Evolutionary conservation across 2,888 invertebrate genomes (phyloP).

Genomic region (Chrysotoxum bicinctum): DNA sequence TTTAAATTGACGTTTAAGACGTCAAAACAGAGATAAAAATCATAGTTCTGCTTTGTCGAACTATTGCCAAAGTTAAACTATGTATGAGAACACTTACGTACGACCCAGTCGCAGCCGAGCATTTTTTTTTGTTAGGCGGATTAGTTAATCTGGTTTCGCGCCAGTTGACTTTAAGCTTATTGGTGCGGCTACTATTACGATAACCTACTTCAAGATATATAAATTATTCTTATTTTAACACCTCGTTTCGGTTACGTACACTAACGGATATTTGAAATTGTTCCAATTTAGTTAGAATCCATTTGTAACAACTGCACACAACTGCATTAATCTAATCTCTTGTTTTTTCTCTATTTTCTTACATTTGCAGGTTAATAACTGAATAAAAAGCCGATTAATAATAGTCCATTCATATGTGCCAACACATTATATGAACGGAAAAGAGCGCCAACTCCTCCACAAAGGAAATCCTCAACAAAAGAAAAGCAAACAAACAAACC

Average conservation of each 20-base stretch:
- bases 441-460: conserved; percentile 41
- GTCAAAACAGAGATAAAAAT: too few species aligned
- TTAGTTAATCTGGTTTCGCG: conserved; percentile 44
- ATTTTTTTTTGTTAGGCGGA: background rate
- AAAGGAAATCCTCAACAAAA: conserved; percentile 39
- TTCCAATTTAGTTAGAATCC: conserved; percentile 22
- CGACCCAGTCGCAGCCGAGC: background rate
- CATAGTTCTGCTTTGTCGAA: too few species aligned
- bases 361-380: conserved; percentile 64
- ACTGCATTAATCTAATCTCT: conserved; percentile 11
- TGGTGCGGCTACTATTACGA: conserved; percentile 44
- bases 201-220: conserved; percentile 30
- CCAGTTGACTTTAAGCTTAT: conserved; percentile 37
- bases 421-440: conserved; percentile 12
- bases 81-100: background rate
- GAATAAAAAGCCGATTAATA: conserved; percentile 51
- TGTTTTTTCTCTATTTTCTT: background rate
- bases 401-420: conserved; percentile 52
- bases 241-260: conserved; percentile 19
- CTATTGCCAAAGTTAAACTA: too few species aligned
- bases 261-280: conserved; percentile 6
- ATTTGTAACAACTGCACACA: background rate
- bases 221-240: conserved; percentile 8
- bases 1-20: too few species aligned
- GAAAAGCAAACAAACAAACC: background rate